Evolutionary conservation across 2,113 vertebrate genomes (phyloP).

Genomic region (Mobula birostris): DNA sequence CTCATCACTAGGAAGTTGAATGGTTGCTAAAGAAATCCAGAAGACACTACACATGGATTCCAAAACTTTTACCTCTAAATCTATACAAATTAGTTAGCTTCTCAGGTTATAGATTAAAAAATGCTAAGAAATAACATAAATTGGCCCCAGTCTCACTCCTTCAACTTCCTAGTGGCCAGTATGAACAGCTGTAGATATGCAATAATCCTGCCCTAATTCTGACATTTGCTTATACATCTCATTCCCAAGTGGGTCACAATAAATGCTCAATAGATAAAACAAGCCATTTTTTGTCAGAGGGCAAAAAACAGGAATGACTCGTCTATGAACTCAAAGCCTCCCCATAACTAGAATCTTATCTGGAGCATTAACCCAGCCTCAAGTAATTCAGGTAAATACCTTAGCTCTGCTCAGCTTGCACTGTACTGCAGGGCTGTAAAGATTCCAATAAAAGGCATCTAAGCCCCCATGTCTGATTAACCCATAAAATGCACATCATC

Average conservation of each 20-base stretch:
- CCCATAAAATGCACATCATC: neutral
- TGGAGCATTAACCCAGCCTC: neutral
- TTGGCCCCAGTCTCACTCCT: neutral
- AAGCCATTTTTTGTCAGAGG: neutral
- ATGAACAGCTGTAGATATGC: neutral
- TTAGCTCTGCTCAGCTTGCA: neutral
- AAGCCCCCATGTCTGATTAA: neutral
- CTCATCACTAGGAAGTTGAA: neutral
- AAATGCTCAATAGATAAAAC: neutral
- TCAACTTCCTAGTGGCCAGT: neutral
- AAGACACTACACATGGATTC: neutral
- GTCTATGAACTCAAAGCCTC: neutral
- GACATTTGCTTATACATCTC: neutral
- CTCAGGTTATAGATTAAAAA: neutral
- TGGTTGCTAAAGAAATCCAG: neutral
- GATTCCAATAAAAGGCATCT: neutral
- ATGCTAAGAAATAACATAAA: neutral
- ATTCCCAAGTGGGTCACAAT: neutral
- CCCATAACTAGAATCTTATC: neutral
- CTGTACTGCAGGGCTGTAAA: neutral
- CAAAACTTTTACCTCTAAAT: neutral
- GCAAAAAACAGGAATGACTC: neutral
- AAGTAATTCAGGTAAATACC: neutral
- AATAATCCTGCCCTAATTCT: neutral
- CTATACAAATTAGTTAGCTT: neutral